Base-by-base conservation (phyloP, 2,888 invertebrate genomes). In the Oscheius myriophilus region DNA sequence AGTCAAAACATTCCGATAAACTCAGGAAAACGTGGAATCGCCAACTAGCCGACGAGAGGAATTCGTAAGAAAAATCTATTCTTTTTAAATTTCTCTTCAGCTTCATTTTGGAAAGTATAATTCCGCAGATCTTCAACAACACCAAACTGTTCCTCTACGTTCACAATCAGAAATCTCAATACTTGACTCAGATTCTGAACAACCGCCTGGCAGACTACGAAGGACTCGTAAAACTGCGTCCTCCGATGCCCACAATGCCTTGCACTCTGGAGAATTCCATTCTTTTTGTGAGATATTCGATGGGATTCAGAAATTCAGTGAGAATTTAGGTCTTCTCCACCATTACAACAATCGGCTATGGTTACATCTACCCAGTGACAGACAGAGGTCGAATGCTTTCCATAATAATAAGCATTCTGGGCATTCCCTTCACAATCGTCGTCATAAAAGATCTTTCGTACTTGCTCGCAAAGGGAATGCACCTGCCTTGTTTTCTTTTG, bases 351-450 rank as follows among this genome's bases (percentile, higher is more conserved):
- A 81, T 80, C 25, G 79, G 79, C n/a, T 87, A 87, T 78, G 87
- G 87, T 11, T 82, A 87, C 73, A 85, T 87, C n/a, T 82, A 84
- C 16, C 87, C 88, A 3, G 72, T 79, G 4, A 88, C 88, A 3
- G 70, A 72, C 14, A 64, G 71, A 9, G 88, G 88, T 16, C 80
- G 84, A 43, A 67, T 87, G 1, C 74, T 86, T 7, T 86, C 87
- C 9, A 87, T 88, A 62, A 42, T 87, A 21, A 87, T 87, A 75
- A 86, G 87, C 18, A 65, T 84, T 6, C 76, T 74, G 23, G 88
- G 88, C 4, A 87, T 88, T 55, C 88, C 88, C 0, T 83, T 88
- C 57, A 87, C 88, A 6, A 74, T 79, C 33, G 63, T 88, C 25
- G 85, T 87, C 14, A 76, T 88, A 68, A 87, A 87, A n/a, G 87